Evolutionary conservation across 2,888 invertebrate genomes (phyloP), one percentile per base, ranked within the genome.

Genomic region (Neria commutata): DNA sequence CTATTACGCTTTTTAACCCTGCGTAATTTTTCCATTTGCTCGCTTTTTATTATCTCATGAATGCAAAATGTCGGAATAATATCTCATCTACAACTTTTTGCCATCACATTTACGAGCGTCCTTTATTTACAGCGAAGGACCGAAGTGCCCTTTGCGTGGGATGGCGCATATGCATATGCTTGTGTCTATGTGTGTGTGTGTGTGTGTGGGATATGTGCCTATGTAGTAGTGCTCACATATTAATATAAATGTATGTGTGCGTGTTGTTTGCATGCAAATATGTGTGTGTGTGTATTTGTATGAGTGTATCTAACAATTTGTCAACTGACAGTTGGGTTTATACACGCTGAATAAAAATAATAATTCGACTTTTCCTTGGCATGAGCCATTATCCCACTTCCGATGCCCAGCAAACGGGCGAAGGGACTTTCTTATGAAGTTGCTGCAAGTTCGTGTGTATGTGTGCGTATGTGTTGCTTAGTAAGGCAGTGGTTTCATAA

Each of bases 31-130:
- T 42, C 42, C 21, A 42, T 42, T 42, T 42, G 5, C 10, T 46
- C 58, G 45, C 61, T 61, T 68, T 69, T 74, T 72, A 72, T 74
- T 72, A 72, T 73, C 73, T 74, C 73, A 71, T 74, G 72, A 72
- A 72, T 74, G 72, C 68, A 70, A 73, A 74, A 72, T 72, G 73
- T 70, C 67, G 64, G 59, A 61, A 68, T 67, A 68, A 68, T 65
- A 67, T 42, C 42, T 42, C 42, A 42, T 42, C 42, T 42, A 19
- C 19, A 42, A 37, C 37, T 37, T 37, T 37, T 37, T 37, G n/a
- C 37, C 37, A 6, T 19, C 42, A 42, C 42, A 42, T 42, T 42
- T 42, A 42, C 21, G 42, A 42, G 42, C 42, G 42, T 42, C 21
- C 42, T 42, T 42, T 29, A 29, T 29, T 42, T 42, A 17, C 21